These are phyloP conservation scores for Sarcophaga variegata DNA, from an alignment of 2,888 invertebrate genomes.

Conservation along the genomic window DNA sequence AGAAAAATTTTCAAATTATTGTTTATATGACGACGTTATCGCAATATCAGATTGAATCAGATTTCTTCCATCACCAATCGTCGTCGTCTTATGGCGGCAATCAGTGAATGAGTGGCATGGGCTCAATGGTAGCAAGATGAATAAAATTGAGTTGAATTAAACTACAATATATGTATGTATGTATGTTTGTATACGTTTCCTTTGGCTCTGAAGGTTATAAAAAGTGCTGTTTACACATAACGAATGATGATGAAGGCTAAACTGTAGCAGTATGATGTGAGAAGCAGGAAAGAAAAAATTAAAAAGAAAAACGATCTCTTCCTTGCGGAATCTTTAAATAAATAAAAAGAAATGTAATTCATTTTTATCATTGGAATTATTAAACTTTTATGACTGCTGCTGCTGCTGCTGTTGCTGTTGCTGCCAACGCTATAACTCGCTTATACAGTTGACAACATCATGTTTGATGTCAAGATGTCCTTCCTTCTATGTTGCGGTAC, in stretches of 20 bases:
- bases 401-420: not conserved
- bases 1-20: not conserved
- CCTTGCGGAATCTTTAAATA: conserved; percentile 5
- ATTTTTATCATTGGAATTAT: conserved; percentile 50
- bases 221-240: conserved; percentile 6
- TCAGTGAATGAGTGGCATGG: not conserved
- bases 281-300: not conserved
- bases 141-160: not conserved
- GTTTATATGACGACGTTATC: conserved; percentile 7
- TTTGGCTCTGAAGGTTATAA: conserved; percentile 12
- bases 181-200: not conserved
- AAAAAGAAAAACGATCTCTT: no score
- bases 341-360: conserved; percentile 44
- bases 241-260: conserved; percentile 12
- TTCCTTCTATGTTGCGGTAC: conserved; percentile 11
- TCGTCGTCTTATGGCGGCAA: not conserved
- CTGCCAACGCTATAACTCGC: no score
- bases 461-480: not conserved
- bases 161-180: no score
- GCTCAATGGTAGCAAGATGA: not conserved
- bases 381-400: conserved; percentile 50
- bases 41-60: not conserved
- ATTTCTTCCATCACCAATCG: not conserved
- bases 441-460: not conserved
- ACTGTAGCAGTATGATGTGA: not conserved